A percentile compares a stretch with the other conserved stretches of the same genome.
Evolutionary conservation across 2,113 vertebrate species (phyloP).

Genomic region (Tetrao urogallus): DNA sequence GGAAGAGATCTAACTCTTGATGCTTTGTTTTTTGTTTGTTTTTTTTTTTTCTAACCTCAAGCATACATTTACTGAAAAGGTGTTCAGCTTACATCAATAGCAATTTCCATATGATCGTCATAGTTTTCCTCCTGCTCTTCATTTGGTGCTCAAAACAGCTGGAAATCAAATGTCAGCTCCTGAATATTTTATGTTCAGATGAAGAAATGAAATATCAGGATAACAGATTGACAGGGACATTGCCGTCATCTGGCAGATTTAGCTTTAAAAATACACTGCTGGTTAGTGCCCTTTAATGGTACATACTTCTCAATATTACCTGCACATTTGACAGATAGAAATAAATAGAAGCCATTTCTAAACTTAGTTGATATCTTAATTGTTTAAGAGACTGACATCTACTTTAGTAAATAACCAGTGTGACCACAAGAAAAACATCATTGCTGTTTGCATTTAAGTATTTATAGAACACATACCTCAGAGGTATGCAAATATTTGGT

Average conservation of each 20-base stretch:
- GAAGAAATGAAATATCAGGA: not conserved
- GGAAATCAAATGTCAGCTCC: not conserved
- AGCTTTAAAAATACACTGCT: not conserved
- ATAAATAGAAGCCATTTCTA: constrained; percentile 3
- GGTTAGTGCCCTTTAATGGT: not conserved
- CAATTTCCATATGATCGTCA: not conserved
- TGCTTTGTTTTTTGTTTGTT: not conserved
- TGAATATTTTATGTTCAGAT: not conserved
- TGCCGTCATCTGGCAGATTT: not conserved
- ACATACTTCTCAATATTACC: not conserved
- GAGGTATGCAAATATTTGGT: constrained; percentile 23
- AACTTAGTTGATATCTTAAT: not conserved
- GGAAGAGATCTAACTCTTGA: not conserved
- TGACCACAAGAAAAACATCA: not conserved
- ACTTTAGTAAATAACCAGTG: not conserved
- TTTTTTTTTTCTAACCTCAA: not conserved
- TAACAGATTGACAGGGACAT: not conserved
- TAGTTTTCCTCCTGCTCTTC: not conserved
- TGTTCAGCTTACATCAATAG: not conserved
- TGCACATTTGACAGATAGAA: not conserved
- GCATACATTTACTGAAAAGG: not conserved
- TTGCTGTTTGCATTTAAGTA: constrained; percentile 21
- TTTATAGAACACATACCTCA: constrained; percentile 9
- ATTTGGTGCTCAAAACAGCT: not conserved
- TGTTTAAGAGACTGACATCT: constrained; percentile 17